phyloP scores from a whole-genome alignment of 2,113 vertebrate species.

The Perca schrenkii region DNA sequence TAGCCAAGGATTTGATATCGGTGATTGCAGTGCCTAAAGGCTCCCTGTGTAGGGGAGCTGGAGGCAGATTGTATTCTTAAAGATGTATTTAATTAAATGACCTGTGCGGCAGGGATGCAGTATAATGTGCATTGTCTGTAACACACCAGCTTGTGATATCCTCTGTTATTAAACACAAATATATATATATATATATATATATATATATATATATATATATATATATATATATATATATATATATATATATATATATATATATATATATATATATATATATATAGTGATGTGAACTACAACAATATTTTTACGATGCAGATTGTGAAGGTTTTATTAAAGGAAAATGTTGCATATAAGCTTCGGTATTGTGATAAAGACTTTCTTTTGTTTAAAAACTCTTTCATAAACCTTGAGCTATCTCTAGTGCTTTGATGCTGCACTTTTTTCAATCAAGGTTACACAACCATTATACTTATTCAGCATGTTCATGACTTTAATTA shows the following conservation, averaged over 20 bases:
- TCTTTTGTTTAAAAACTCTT: not conserved
- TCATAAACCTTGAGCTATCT: slow-evolving; percentile 32
- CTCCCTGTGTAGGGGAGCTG: slow-evolving; percentile 1
- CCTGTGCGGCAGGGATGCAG: not conserved
- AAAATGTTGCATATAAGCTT: not conserved
- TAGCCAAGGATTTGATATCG: slow-evolving; percentile 15
- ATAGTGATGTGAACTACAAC: not conserved
- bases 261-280: too few species aligned
- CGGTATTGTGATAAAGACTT: not conserved
- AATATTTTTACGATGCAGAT: slow-evolving; percentile 10
- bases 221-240: too few species aligned
- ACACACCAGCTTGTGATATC: not conserved
- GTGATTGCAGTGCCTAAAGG: slow-evolving; percentile 22
- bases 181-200: not conserved
- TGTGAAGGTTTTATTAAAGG: slow-evolving; percentile 14
- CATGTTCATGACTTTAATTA: slow-evolving; percentile 68
- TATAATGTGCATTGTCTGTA: not conserved
- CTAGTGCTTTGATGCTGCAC: slow-evolving; percentile 57
- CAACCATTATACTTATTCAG: slow-evolving; percentile 40
- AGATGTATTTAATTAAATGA: slow-evolving; percentile 61
- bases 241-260: too few species aligned
- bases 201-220: too few species aligned
- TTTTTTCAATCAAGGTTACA: slow-evolving; percentile 60
- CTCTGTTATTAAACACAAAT: slow-evolving; percentile 17
- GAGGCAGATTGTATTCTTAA: slow-evolving; percentile 41